These are phyloP conservation scores for Hipposideros armiger DNA, from an alignment of 2,113 vertebrate species.

Conservation along the genomic window DNA sequence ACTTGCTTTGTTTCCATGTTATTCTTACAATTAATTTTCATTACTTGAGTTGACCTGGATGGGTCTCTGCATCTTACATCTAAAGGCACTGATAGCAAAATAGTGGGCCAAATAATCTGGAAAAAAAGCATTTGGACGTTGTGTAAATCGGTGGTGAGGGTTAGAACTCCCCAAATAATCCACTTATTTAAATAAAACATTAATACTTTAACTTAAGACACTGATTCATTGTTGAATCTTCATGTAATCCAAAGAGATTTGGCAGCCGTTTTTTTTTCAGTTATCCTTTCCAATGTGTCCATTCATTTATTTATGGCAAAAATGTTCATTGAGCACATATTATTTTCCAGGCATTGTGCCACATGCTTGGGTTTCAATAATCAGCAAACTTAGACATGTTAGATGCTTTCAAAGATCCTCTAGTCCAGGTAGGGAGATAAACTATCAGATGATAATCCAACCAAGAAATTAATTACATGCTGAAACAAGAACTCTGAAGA, in stretches of 20 bases:
- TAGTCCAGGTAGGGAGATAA: neutral
- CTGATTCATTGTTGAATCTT: neutral
- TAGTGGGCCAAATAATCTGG: neutral
- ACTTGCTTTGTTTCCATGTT: neutral
- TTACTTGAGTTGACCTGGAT: neutral
- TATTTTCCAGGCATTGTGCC: neutral
- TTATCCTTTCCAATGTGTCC: neutral
- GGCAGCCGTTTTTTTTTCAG: neutral
- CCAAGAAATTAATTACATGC: neutral
- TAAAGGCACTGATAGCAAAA: neutral
- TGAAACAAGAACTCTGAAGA: neutral
- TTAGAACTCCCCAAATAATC: neutral
- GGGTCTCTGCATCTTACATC: neutral
- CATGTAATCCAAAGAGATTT: neutral
- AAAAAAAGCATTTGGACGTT: neutral
- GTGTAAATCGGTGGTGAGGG: neutral
- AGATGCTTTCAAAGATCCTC: neutral
- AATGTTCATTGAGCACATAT: neutral
- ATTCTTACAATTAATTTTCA: neutral
- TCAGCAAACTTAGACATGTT: neutral
- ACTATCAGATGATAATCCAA: neutral
- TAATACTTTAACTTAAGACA: neutral
- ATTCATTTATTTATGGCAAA: neutral
- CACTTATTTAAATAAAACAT: neutral
- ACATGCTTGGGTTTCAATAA: neutral